These are phyloP conservation scores for Falcaria lacertinaria DNA, from an alignment of 2,888 invertebrate genomes.

Conservation along the genomic window DNA sequence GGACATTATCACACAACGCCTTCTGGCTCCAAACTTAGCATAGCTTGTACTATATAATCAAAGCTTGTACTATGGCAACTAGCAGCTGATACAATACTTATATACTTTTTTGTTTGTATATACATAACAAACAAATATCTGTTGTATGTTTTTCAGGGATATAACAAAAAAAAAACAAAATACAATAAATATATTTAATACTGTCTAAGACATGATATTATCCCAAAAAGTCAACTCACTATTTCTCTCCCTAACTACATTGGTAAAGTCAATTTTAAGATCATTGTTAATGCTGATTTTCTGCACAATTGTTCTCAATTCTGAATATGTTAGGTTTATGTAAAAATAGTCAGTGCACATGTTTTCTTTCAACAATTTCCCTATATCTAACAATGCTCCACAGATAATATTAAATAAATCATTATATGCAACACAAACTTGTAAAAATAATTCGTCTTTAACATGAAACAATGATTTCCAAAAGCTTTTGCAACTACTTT, in stretches of 20 bases:
- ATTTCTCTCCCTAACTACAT: slow-evolving; percentile 63
- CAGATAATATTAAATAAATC: slow-evolving; percentile 45
- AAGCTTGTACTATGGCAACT: no score
- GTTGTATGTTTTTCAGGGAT: no score
- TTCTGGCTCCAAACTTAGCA: no score
- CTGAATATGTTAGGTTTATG: slow-evolving; percentile 70
- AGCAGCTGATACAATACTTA: no score
- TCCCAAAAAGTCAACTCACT: slow-evolving; percentile 62
- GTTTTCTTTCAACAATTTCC: slow-evolving; percentile 51
- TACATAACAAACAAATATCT: no score
- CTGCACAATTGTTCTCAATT: slow-evolving; percentile 62
- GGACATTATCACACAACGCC: no score
- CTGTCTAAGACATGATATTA: slow-evolving; percentile 36
- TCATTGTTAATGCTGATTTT: slow-evolving; percentile 53
- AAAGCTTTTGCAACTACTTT: slow-evolving; percentile 38
- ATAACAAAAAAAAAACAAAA: no score
- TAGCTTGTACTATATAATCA: no score
- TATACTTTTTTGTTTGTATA: no score
- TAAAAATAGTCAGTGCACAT: slow-evolving; percentile 63
- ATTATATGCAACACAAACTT: slow-evolving; percentile 48
- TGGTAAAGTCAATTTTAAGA: slow-evolving; percentile 59
- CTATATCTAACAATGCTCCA: slow-evolving; percentile 59
- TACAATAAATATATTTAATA: neutral
- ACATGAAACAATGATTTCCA: slow-evolving; percentile 52
- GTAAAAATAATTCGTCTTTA: slow-evolving; percentile 38